Evolutionary conservation across 2,797 vertebrate species (phyloP).

Genomic region (Aeoliscus strigatus): DNA sequence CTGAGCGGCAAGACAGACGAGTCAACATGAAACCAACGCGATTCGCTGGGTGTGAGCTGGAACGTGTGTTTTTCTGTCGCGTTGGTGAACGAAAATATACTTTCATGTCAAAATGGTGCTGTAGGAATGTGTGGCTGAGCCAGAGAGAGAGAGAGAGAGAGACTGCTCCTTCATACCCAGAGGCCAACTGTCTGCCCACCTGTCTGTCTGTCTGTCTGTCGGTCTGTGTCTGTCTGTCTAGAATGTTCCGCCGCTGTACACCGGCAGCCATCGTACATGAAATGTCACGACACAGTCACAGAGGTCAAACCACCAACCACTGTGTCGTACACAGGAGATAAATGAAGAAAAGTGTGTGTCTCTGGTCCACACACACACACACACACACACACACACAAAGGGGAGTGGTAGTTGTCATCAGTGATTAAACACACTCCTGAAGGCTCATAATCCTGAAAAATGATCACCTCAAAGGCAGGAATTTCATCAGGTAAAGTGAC

Average conservation of each 20-base stretch:
- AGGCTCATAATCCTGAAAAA: slow-evolving; percentile 30
- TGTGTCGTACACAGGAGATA: slow-evolving; percentile 5
- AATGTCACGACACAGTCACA: no score
- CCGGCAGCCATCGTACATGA: not conserved
- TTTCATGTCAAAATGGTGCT: not conserved
- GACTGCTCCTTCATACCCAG: not conserved
- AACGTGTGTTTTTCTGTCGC: not conserved
- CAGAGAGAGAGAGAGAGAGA: not conserved
- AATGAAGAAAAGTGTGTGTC: not conserved
- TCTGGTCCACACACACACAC: not conserved
- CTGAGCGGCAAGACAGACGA: slow-evolving; percentile 19
- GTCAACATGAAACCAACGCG: no score
- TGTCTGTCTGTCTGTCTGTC: no score
- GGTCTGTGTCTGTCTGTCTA: slow-evolving; percentile 1
- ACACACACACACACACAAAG: slow-evolving; percentile 1
- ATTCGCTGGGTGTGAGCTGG: not conserved
- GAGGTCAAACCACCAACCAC: no score
- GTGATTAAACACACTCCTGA: slow-evolving; percentile 19
- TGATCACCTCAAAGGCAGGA: slow-evolving; percentile 16
- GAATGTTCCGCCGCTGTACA: slow-evolving; percentile 6
- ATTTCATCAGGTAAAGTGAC: slow-evolving; percentile 36
- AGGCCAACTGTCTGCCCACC: no score
- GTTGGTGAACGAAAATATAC: not conserved
- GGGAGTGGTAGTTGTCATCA: slow-evolving; percentile 9
- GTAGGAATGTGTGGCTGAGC: slow-evolving; percentile 18